A percentile compares a stretch with the other conserved stretches of the same genome.
These are phyloP conservation scores for Acinonyx jubatus DNA, from an alignment of 2,113 vertebrate genomes.

Conservation along the genomic window DNA sequence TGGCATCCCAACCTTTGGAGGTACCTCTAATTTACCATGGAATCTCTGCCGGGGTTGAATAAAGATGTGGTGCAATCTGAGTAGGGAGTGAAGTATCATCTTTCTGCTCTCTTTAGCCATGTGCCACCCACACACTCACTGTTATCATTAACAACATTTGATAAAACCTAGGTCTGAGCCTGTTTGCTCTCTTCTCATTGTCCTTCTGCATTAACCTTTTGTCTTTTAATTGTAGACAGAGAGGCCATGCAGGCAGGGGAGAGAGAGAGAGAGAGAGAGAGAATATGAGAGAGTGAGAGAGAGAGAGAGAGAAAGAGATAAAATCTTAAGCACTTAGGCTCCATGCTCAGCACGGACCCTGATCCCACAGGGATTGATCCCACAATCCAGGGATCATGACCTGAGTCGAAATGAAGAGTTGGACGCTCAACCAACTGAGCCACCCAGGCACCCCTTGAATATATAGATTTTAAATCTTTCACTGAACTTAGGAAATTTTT, in stretches of 20 bases:
- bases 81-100: background rate
- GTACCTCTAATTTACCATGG: background rate
- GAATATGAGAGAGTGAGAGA: background rate
- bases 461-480: constrained; percentile 23
- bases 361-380: background rate
- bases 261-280: background rate
- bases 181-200: background rate
- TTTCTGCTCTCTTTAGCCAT: background rate
- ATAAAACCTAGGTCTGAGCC: constrained; percentile 6
- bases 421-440: no score
- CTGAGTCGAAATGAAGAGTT: background rate
- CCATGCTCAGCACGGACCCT: background rate
- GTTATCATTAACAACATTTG: background rate
- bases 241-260: no score
- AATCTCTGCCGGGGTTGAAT: background rate
- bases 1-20: background rate
- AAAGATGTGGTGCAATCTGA: background rate
- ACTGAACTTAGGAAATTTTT: background rate
- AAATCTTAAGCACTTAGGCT: background rate
- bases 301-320: background rate
- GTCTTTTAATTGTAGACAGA: no score
- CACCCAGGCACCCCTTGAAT: background rate
- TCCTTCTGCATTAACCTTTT: background rate
- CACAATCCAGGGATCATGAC: background rate
- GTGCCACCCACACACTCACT: background rate